phyloP scores from a whole-genome alignment of 2,113 vertebrate species.

The Neopipo cinnamomea region DNA sequence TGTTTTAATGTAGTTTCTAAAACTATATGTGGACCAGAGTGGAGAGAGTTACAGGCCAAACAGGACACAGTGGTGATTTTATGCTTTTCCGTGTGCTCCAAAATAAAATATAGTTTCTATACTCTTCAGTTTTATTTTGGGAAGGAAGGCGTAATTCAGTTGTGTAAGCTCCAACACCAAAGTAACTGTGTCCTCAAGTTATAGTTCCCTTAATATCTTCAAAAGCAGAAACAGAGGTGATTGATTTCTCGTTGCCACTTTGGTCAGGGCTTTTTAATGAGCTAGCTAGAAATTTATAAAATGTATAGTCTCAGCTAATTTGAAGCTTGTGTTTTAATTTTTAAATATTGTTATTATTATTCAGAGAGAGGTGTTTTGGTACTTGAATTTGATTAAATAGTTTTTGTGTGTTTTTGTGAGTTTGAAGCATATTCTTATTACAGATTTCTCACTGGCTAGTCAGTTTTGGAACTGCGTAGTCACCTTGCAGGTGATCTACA shows the following conservation, averaged over 20 bases:
- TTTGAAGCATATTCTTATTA: not conserved
- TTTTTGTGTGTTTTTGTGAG: not conserved
- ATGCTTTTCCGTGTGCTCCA: not conserved
- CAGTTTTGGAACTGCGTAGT: not conserved
- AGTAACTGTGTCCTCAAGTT: not conserved
- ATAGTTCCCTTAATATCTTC: not conserved
- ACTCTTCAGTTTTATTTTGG: not conserved
- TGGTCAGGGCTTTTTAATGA: not conserved
- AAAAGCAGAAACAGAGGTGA: not conserved
- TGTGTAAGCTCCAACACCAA: not conserved
- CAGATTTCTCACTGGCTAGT: not conserved
- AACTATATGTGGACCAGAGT: not conserved
- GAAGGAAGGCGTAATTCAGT: not conserved
- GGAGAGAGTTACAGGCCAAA: not conserved
- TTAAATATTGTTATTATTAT: not conserved
- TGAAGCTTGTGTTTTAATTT: not conserved
- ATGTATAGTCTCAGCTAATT: not conserved
- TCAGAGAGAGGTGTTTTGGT: not conserved
- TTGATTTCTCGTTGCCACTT: not conserved
- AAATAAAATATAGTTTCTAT: not conserved
- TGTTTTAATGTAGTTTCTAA: not conserved
- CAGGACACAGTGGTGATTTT: not conserved
- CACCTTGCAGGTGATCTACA: not conserved
- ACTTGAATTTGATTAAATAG: not conserved
- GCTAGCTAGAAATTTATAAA: not conserved